phyloP scores from a whole-genome alignment of 2,797 vertebrate species.

The Oryzias dopingdopingensis region DNA sequence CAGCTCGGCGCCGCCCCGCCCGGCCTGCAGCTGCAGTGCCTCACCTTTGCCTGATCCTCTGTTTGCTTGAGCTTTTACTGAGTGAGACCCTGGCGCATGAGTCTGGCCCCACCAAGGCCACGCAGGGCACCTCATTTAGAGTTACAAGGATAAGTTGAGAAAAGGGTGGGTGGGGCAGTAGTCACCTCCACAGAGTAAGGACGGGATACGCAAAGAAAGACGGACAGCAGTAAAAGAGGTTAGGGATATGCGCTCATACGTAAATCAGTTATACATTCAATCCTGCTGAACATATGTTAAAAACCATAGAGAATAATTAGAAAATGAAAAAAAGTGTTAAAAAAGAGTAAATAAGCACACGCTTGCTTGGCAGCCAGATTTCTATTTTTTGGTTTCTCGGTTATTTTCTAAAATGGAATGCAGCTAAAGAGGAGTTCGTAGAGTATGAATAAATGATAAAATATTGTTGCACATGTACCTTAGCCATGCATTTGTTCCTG shows the following conservation, averaged over 20 bases:
- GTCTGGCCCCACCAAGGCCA: constrained; percentile 73
- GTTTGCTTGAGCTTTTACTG: constrained; percentile 90
- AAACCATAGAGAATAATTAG: constrained; percentile 57
- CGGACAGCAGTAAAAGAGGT: constrained; percentile 36
- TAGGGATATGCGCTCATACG: constrained; percentile 64
- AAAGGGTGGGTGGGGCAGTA: constrained; percentile 34
- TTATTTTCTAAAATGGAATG: constrained; percentile 66
- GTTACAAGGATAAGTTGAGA: constrained; percentile 64
- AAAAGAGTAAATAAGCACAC: constrained; percentile 69
- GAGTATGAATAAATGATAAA: constrained; percentile 47
- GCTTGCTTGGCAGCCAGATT: constrained; percentile 80
- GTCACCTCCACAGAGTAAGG: constrained; percentile 47
- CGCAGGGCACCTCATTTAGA: constrained; percentile 70
- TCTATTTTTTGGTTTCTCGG: constrained; percentile 21
- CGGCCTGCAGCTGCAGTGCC: constrained; percentile 54
- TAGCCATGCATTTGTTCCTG: constrained; percentile 64
- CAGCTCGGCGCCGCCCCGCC: constrained; percentile 45
- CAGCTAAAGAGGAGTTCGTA: constrained; percentile 65
- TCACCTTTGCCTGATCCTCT: constrained; percentile 82
- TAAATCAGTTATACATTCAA: constrained; percentile 71
- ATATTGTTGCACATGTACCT: constrained; percentile 71
- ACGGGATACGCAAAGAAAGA: constrained; percentile 48
- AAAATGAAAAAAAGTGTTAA: constrained; percentile 6
- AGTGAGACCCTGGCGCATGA: constrained; percentile 83
- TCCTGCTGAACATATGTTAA: constrained; percentile 71